Evolutionary conservation across 2,888 invertebrate genomes (phyloP), one percentile per base, ranked within the genome.

Genomic region (Orgyia antiqua): DNA sequence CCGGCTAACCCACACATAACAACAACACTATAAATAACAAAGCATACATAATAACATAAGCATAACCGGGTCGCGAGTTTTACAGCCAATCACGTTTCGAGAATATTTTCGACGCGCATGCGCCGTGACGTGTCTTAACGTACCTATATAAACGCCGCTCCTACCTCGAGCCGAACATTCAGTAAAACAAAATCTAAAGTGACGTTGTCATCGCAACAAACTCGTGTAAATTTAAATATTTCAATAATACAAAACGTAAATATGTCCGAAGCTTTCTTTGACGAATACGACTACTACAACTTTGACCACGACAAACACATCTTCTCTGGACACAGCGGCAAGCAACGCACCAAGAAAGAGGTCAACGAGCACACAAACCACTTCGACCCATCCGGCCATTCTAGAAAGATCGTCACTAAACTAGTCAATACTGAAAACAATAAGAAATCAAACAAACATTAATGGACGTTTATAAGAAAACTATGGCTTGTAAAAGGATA

Each of bases 251-350:
- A 59, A 68, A 59, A 63, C 50, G 47, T 57, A 80, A 89, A 79
- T 71, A 94, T 95, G 95, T 94, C 94, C 64, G 94, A 94, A 80
- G 88, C 88, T 59, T 91, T 94, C 86, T 92, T 93, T 73, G 96
- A 97, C 86, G 92, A 95, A 69, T 96, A 95, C 89, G 97, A 97
- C 69, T 94, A 96, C 70, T 97, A 95, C 89, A 97, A 97, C 83
- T 97, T 93, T 79, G 95, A 95, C 58, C 92, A 94, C 88, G 97
- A 96, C 76, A 97, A 97, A 80, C 92, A 94, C 72, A 91, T 96
- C 45, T 93, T 92, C 76, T 91, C 92, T 24, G 93, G 94, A 12
- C 94, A 95, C 82, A 93, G 95, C 68, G 97, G 97, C 42, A 97
- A 97, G 73, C 94, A 96, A 62, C 89, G 97, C 48, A 90, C 93